Evolutionary conservation across 2,113 vertebrate species (phyloP).

Genomic region (Salvelinus sp.): DNA sequence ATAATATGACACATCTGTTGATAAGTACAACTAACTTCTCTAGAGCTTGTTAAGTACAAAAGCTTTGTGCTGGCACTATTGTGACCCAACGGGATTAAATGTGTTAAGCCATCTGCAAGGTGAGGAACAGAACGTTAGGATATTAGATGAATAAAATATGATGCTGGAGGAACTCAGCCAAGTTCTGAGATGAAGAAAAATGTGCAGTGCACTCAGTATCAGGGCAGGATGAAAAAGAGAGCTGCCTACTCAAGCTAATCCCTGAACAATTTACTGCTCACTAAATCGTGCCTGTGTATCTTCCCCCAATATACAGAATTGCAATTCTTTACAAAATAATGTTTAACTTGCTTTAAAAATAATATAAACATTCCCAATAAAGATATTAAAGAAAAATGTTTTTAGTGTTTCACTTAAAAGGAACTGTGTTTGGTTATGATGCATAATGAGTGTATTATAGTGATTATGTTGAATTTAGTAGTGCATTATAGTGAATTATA

Average conservation of each 20-base stretch:
- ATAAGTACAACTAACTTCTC: neutral
- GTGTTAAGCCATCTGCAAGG: slow-evolving; percentile 35
- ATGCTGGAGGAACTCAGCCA: slow-evolving; percentile 37
- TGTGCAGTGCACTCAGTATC: slow-evolving; percentile 2
- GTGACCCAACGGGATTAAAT: no score
- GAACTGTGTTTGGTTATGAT: no score
- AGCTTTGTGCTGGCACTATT: slow-evolving; percentile 5
- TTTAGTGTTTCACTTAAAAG: no score
- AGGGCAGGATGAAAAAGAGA: neutral
- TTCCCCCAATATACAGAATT: no score
- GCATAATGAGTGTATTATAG: no score
- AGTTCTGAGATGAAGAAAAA: slow-evolving; percentile 12
- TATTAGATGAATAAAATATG: slow-evolving; percentile 61
- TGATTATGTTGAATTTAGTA: no score
- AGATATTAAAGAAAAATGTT: no score
- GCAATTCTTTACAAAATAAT: no score
- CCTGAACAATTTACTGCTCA: neutral
- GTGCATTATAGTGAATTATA: no score
- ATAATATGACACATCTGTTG: no score
- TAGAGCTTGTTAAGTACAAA: slow-evolving; percentile 10
- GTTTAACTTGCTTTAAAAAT: neutral
- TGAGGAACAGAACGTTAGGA: slow-evolving; percentile 45
- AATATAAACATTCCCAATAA: neutral
- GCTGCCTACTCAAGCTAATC: neutral
- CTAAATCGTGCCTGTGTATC: neutral